These are phyloP conservation scores for Poicephalus gulielmi DNA, from an alignment of 2,113 vertebrate genomes.

Conservation along the genomic window DNA sequence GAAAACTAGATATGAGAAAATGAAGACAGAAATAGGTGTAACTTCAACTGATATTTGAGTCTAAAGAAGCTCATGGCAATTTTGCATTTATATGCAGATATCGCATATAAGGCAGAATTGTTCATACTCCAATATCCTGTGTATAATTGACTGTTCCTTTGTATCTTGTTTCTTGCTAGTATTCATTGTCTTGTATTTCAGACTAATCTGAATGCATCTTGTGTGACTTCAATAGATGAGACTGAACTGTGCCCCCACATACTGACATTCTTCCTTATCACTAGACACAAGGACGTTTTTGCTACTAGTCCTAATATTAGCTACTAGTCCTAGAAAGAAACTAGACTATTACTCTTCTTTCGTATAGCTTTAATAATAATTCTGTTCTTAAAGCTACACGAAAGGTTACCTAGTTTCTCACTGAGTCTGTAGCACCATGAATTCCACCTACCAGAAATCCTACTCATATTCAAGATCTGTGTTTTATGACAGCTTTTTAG, in stretches of 20 bases:
- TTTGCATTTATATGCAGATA: conserved; percentile 4
- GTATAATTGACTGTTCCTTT: not conserved
- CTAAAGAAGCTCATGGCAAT: not conserved
- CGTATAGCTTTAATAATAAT: not conserved
- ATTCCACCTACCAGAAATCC: conserved; percentile 46
- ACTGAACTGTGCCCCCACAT: not conserved
- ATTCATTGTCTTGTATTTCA: conserved; percentile 20
- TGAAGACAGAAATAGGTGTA: not conserved
- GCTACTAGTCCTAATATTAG: not conserved
- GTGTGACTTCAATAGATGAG: not conserved
- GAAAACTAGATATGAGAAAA: not conserved
- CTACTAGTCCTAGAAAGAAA: not conserved
- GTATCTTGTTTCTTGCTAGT: conserved; percentile 23
- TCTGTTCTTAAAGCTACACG: conserved; percentile 21
- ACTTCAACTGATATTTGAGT: not conserved
- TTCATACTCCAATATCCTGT: not conserved
- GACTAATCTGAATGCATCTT: not conserved
- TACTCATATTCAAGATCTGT: not conserved
- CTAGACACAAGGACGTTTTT: not conserved
- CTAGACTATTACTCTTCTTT: not conserved
- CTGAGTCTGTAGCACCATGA: conserved; percentile 28
- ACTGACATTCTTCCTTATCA: not conserved
- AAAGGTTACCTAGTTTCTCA: conserved; percentile 19
- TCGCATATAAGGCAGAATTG: not conserved
- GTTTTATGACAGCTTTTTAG: not conserved